Evolutionary conservation across 1,140 invertebrate genomes (phyloP), one percentile per base, ranked within the genome.

Genomic region (Cyrtorhinus lividipennis): DNA sequence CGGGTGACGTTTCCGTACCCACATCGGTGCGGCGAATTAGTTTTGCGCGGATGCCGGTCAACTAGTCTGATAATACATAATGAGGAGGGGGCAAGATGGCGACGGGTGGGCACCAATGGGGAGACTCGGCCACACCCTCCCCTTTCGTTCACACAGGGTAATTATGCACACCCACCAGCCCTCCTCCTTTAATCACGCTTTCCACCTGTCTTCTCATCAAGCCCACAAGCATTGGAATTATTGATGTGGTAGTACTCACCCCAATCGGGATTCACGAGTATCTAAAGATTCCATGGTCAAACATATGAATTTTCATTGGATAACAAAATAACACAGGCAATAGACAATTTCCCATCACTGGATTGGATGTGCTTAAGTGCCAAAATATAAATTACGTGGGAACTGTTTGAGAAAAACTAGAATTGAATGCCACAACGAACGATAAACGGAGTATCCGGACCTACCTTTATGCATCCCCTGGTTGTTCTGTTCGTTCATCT

Each of bases 381-480:
- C 59, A 56, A n/a, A 23, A 8, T 18, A 18, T 18, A 60, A 61
- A 61, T 44, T 22, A 3, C 45, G 20, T n/a, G n/a, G n/a, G n/a
- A n/a, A n/a, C n/a, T n/a, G n/a, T n/a, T n/a, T n/a, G n/a, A n/a
- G n/a, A n/a, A n/a, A n/a, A n/a, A n/a, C n/a, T n/a, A n/a, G n/a
- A n/a, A n/a, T n/a, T n/a, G n/a, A n/a, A n/a, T n/a, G n/a, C n/a
- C n/a, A n/a, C n/a, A n/a, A n/a, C n/a, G n/a, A n/a, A n/a, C n/a
- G n/a, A n/a, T n/a, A n/a, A n/a, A n/a, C n/a, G n/a, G n/a, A n/a
- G n/a, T n/a, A n/a, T n/a, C n/a, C n/a, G n/a, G 18, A 38, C 73
- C 77, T 68, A 79, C 78, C 78, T 73, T 79, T 78, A 68, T 78
- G 77, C 67, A 79, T 69, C 45, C 71, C 70, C 48, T 68, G 69